Conservation (phyloP, 2,113 vertebrate species). For the Haplotaxodon microlepis region DNA sequence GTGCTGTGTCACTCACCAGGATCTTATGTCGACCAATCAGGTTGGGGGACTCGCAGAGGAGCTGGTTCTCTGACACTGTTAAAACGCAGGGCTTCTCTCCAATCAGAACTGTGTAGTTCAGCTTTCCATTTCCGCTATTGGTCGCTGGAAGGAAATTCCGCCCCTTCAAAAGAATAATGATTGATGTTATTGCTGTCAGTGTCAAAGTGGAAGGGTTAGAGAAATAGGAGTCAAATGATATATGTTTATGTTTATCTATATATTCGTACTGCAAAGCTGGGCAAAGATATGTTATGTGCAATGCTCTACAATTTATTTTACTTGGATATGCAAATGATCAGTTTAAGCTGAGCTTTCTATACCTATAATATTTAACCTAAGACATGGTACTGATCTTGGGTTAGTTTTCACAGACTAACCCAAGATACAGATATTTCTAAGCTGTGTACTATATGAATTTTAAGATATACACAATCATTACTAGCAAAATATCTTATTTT, state of each 20-base stretch:
- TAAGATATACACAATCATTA: neutral
- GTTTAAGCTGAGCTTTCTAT: neutral
- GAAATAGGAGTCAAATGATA: neutral
- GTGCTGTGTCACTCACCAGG: constrained; percentile 77
- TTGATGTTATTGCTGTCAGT: neutral
- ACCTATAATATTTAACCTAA: neutral
- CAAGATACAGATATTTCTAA: neutral
- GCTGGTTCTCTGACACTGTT: constrained; percentile 93
- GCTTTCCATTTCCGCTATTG: constrained; percentile 86
- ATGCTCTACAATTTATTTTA: neutral
- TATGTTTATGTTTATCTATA: neutral
- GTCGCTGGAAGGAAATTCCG: constrained; percentile 90
- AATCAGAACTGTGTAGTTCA: constrained; percentile 94
- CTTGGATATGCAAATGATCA: neutral
- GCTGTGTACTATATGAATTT: neutral
- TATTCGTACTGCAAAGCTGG: neutral
- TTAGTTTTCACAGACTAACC: neutral
- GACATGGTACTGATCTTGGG: neutral
- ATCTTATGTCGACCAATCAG: constrained; percentile 94
- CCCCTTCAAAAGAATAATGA: constrained; percentile 70
- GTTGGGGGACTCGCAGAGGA: constrained; percentile 94
- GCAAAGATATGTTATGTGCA: neutral
- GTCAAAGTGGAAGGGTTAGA: neutral
- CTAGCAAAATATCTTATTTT: fast-evolving
- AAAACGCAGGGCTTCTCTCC: constrained; percentile 90